A percentile compares a stretch with the other conserved stretches of the same genome.
These are phyloP conservation scores for Hyperoplus immaculatus DNA, from an alignment of 2,797 vertebrate genomes.

Conservation along the genomic window DNA sequence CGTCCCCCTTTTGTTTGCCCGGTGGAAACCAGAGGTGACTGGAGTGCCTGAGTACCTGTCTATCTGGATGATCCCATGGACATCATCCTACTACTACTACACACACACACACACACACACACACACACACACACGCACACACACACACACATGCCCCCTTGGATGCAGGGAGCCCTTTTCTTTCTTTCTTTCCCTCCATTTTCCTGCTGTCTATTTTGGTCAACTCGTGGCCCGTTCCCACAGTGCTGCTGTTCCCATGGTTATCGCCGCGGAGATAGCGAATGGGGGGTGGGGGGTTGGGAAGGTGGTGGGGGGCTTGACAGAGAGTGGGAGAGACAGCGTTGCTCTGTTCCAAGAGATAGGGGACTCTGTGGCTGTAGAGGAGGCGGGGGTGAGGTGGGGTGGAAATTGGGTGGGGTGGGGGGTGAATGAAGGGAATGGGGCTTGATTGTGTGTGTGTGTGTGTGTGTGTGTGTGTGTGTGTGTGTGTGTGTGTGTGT, in stretches of 20 bases:
- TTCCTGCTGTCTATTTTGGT: slow-evolving; percentile 88
- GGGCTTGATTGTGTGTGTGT: slow-evolving; percentile 50
- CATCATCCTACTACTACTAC: slow-evolving; percentile 38
- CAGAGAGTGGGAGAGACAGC: slow-evolving; percentile 84
- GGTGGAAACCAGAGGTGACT: slow-evolving; percentile 70
- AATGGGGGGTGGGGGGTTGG: slow-evolving; percentile 64
- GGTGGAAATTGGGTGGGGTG: not conserved
- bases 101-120: slow-evolving; percentile 39
- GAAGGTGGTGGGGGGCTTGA: slow-evolving; percentile 78
- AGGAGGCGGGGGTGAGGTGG: slow-evolving; percentile 54
- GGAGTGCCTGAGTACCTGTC: slow-evolving; percentile 80
- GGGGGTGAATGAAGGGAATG: slow-evolving; percentile 57
- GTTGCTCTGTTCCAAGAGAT: slow-evolving; percentile 84
- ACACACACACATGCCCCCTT: slow-evolving; percentile 59
- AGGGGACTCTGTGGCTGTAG: slow-evolving; percentile 77
- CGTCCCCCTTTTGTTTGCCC: slow-evolving; percentile 57
- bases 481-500: slow-evolving; percentile 56
- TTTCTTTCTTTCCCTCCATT: slow-evolving; percentile 82
- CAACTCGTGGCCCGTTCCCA: slow-evolving; percentile 87
- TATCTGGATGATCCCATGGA: slow-evolving; percentile 77
- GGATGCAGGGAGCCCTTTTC: slow-evolving; percentile 77
- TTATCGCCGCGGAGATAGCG: slow-evolving; percentile 87
- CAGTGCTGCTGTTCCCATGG: slow-evolving; percentile 89
- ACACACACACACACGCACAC: slow-evolving; percentile 42
- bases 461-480: slow-evolving; percentile 73